A percentile compares a stretch with the other conserved stretches of the same genome.
phyloP scores from a whole-genome alignment of 2,888 invertebrate species.

The Capitulum mitella region DNA sequence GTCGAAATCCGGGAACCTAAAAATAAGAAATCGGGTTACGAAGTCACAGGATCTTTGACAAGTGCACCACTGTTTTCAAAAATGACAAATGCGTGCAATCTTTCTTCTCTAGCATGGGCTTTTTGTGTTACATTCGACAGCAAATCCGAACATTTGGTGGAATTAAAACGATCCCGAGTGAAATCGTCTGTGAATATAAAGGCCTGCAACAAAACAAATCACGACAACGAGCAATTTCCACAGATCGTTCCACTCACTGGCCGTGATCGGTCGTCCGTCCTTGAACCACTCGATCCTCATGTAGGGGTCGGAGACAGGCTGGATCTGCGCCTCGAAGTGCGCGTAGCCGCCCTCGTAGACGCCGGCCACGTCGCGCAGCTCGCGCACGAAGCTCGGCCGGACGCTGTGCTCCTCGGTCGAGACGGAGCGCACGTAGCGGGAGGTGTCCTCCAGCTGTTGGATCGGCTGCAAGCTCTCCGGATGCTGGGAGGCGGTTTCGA shows the following conservation, averaged over 20 bases:
- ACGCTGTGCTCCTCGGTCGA: conserved; percentile 65
- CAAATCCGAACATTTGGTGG: no score
- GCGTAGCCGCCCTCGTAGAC: conserved; percentile 84
- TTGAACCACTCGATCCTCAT: conserved; percentile 95
- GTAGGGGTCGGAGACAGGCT: conserved; percentile 83
- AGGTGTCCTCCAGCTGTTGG: conserved; percentile 48
- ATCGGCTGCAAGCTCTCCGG: conserved; percentile 58
- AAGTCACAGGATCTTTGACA: no score
- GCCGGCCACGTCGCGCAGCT: conserved; percentile 75
- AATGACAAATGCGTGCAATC: no score
- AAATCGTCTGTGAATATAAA: no score
- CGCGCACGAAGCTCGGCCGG: conserved; percentile 78
- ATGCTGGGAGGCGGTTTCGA: conserved; percentile 81
- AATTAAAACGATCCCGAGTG: no score
- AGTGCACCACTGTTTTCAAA: no score
- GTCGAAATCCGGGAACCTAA: conserved; percentile 82
- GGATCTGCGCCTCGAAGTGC: conserved; percentile 86
- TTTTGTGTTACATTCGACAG: no score
- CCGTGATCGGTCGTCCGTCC: conserved; percentile 86
- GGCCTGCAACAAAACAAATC: no score
- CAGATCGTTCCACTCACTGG: conserved; percentile 56
- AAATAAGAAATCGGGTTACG: no score
- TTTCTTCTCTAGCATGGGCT: no score
- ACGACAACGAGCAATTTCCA: no score
- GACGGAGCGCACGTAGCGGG: conserved; percentile 74